Percentiles rank a stretch among this genome's conserved stretches.
Evolutionary conservation across 2,888 invertebrate genomes (phyloP).

Genomic region (Ormyrus labotus): DNA sequence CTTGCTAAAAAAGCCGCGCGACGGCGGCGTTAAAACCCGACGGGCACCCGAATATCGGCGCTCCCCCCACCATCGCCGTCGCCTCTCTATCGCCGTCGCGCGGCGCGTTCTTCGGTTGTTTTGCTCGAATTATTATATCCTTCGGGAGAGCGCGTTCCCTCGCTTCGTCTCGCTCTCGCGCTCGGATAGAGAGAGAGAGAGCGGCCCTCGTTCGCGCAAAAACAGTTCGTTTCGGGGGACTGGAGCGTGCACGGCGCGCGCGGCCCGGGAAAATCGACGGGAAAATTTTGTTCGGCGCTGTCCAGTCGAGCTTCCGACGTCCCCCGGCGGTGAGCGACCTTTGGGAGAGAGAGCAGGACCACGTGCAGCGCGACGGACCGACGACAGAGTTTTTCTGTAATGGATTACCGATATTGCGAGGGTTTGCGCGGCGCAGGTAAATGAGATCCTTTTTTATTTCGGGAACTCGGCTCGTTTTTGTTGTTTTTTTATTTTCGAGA

Average conservation of each 20-base stretch:
- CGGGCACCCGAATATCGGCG: not conserved
- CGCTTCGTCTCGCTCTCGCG: no score
- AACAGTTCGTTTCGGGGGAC: constrained; percentile 27
- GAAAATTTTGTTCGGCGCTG: constrained; percentile 2
- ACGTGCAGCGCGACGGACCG: constrained; percentile 5
- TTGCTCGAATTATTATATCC: constrained; percentile 28
- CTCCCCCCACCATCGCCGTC: not conserved
- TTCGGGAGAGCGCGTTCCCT: constrained; percentile 1
- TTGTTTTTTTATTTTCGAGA: not conserved
- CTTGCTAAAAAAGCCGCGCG: not conserved
- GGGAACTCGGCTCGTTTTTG: not conserved
- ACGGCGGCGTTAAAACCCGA: not conserved
- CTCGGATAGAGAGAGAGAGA: no score
- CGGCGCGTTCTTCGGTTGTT: constrained; percentile 44
- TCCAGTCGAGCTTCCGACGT: constrained; percentile 7
- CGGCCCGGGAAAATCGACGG: constrained; percentile 17
- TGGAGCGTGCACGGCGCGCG: not conserved
- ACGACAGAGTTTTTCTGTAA: no score
- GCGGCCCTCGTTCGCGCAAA: constrained; percentile 1
- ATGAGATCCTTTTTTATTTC: not conserved
- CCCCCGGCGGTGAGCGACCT: not conserved
- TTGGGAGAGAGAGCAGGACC: not conserved
- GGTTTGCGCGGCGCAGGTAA: not conserved
- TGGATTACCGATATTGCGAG: no score
- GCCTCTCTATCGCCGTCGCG: constrained; percentile 6